Evolutionary conservation across 2,888 invertebrate genomes (phyloP), one percentile per base, ranked within the genome.

Genomic region (Subacronicta megacephala): DNA sequence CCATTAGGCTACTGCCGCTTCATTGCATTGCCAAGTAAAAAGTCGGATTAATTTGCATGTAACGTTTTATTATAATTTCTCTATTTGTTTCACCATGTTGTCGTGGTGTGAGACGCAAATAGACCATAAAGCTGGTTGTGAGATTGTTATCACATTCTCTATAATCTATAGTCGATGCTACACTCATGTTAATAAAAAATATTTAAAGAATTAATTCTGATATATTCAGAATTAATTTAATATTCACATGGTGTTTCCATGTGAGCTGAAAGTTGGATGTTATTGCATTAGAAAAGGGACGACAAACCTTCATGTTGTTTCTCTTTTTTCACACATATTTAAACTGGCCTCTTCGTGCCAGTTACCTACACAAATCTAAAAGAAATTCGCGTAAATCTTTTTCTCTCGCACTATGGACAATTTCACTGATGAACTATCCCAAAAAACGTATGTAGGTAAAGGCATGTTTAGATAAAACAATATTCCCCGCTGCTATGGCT

Each of bases 171-270:
- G 52, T 59, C 47, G 40, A 51, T 44, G 29, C 45, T 37, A 15
- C 26, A 36, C 41, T n/a, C 44, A 47, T 66, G 67, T 65, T 65
- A 57, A 38, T 42, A 46, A 58, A n/a, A n/a, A n/a, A n/a, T n/a
- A n/a, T 66, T 55, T 66, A 45, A 72, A n/a, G n/a, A n/a, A 66
- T 72, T 66, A 66, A 66, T 66, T 47, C 68, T 59, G 41, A 40
- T n/a, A 44, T 31, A 46, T 58, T 2, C 4, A 26, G 9, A 26
- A 26, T 26, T 59, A n/a, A n/a, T n/a, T 72, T 44, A 59, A 72
- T 66, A 67, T 72, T 59, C 44, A 45, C 33, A 43, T 62, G 20
- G 31, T n/a, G 29, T 12, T 3, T 9, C 23, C 23, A 7, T 23
- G 23, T 23, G 23, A 4, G n/a, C 31, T n/a, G 31, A n/a, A n/a